Base-by-base conservation (phyloP, 2,888 invertebrate genomes). In the Drosophila neotestacea region DNA sequence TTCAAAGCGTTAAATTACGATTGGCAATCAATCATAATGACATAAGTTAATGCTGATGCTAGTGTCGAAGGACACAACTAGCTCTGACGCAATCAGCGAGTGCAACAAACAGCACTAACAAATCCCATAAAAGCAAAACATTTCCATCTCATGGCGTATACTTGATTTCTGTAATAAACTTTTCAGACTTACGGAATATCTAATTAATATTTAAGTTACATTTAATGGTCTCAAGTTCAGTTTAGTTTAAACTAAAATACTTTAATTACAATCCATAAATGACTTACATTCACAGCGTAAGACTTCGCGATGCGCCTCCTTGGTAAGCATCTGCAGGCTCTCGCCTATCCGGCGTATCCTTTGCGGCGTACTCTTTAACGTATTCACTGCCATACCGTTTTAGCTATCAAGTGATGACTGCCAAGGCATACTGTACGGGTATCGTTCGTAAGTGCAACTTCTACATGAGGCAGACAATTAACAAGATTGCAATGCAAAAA, bases 201-300 rank as follows among this genome's bases (percentile, higher is more conserved):
- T 34, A 28, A 52, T 38, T 28, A 28, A 10, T 38, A 28, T 13
- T 5, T 6, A 13, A 16, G 16, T 6, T 39, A 13, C n/a, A 6
- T 46, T n/a, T 27, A 44, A 11, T 10, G 44, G 4, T 28, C 11
- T 11, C 1, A 1, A 7, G 46, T 13, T 9, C n/a, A 46, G 30
- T 47, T 32, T 1, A 11, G n/a, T n/a, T 50, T 50, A 36, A 36
- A 4, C 27, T 30, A 1, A 22, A 36, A 36, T 36, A 11, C 22
- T 41, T 11, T n/a, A 59, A 50, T 41, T 4, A 1, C n/a, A 22
- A 10, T 1, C 9, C 2, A 9, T n/a, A 36, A 7, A n/a, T 6
- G 6, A 91, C 90, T 91, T 74, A 91, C 90, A 77, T 78, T 90
- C 91, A 70, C 83, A 89, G 56, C 81, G 80, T 48, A 81, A 54